Base-by-base conservation (phyloP, 2,113 vertebrate species). In the Synchiropus splendidus region DNA sequence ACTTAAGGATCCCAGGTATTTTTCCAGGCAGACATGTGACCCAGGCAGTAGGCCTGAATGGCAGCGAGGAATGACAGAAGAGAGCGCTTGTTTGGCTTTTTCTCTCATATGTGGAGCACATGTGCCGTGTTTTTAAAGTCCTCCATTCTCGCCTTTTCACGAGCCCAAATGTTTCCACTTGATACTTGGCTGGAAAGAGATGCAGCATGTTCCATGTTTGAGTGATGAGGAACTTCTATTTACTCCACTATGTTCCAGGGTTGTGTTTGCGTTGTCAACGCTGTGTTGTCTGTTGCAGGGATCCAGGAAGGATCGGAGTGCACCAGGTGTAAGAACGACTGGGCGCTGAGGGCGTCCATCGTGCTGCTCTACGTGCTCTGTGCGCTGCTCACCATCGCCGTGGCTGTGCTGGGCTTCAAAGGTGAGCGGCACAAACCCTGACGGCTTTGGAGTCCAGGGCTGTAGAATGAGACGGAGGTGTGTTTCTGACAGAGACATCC, bases 291-390 rank as follows among this genome's bases (percentile, higher is more conserved):
- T 83, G 52, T 88, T 89, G 18, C 86, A 98, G 95, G 94, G 71
- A 98, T 98, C 74, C 92, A 98, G 62, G 95, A 98, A 82, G 94
- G 94, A 47, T 90, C 83, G 8, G 92, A 97, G 68, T 98, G 95
- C 72, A 97, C 90, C 70, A 97, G 93, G 76, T 98, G 94, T 84
- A 96, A 94, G 81, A 94, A 90, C 64, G 95, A 95, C 82, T 97
- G 92, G 95, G 89, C 90, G 1, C 77, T 98, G 74, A 89, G 95
- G 77, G 89, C 87, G 46, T 91, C 95, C 33, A 93, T 98, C 56
- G 88, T 90, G 30, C 80, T 95, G 43, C 75, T 98, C 15, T 98
- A 97, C 38, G 83, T 98, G 74, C 79, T 98, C 16, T 98, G 95
- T 78, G 89, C 90, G 51, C 74, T 98, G 64, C 82, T 98, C 71